Conservation (phyloP, 2,888 invertebrate genomes). For the Tetragonula carbonaria region DNA sequence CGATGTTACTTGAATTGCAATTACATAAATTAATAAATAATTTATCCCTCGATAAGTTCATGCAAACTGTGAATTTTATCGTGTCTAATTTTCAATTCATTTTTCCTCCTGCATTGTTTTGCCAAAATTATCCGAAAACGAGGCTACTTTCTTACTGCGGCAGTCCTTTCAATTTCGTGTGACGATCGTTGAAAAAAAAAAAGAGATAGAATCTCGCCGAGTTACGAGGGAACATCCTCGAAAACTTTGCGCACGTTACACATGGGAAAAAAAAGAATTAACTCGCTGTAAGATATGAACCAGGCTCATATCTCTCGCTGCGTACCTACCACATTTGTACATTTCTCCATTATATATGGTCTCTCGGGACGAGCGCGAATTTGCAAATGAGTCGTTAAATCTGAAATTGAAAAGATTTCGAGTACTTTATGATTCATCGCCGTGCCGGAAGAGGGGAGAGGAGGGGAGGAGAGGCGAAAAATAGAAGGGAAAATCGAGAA, state of each 20-base stretch:
- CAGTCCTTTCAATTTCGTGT: neutral
- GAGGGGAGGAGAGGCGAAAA: neutral
- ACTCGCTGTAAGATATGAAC: neutral
- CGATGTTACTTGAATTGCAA: too few relatives aligned
- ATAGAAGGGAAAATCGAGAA: neutral
- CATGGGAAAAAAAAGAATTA: neutral
- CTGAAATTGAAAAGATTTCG: neutral
- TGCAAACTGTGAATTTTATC: too few relatives aligned
- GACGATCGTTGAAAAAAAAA: constrained; percentile 2
- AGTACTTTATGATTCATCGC: constrained; percentile 13
- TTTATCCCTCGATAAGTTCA: too few relatives aligned
- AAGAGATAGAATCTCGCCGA: neutral
- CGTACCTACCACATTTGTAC: neutral
- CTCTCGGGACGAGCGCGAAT: neutral
- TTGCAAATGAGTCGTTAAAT: constrained; percentile 11
- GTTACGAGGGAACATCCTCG: constrained; percentile 4
- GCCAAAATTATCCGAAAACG: too few relatives aligned
- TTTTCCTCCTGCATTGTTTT: too few relatives aligned
- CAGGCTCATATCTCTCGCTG: neutral
- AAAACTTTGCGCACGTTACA: neutral
- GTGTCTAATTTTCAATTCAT: too few relatives aligned
- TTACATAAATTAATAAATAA: too few relatives aligned
- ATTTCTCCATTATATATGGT: too few relatives aligned
- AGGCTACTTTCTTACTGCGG: too few relatives aligned
- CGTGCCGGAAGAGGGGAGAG: neutral